Evolutionary conservation across 2,888 invertebrate species (phyloP).

Genomic region (Cephus pulcher): DNA sequence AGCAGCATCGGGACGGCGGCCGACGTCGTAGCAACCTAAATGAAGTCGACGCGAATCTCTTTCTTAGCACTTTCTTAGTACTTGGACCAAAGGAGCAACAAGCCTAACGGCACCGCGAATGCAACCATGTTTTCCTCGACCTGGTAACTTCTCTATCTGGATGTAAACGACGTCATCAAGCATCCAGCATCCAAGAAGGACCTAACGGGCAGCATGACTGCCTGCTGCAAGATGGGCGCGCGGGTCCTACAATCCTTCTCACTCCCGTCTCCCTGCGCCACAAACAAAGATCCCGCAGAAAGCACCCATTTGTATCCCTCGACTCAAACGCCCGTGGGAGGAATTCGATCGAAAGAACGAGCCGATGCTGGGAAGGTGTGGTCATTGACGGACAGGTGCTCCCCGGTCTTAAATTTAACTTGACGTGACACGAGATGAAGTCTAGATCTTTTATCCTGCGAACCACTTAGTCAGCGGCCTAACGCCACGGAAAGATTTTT

Average conservation of each 20-base stretch:
- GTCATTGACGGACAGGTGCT: slow-evolving; percentile 39
- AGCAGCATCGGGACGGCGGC: slow-evolving; percentile 8
- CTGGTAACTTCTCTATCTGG: too few relatives aligned
- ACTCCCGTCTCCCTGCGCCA: background rate
- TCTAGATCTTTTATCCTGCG: slow-evolving; percentile 38
- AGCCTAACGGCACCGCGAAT: too few relatives aligned
- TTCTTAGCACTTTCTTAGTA: too few relatives aligned
- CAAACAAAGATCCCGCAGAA: background rate
- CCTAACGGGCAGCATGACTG: background rate
- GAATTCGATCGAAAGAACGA: background rate
- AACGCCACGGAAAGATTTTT: slow-evolving; percentile 39
- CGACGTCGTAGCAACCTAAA: slow-evolving; percentile 39
- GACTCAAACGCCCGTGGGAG: background rate
- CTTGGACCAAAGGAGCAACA: too few relatives aligned
- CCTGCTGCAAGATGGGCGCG: background rate
- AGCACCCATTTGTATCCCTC: background rate
- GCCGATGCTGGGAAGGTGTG: slow-evolving; percentile 23
- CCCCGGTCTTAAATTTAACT: slow-evolving; percentile 36
- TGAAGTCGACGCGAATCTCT: slow-evolving; percentile 25
- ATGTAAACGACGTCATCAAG: background rate
- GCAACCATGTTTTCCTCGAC: too few relatives aligned
- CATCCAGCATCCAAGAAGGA: too few relatives aligned
- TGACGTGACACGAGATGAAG: slow-evolving; percentile 33
- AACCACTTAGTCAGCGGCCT: slow-evolving; percentile 44
- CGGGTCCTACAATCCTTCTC: background rate